Evolutionary conservation across 2,888 invertebrate species (phyloP).

Genomic region (Tryphoninae sp.): DNA sequence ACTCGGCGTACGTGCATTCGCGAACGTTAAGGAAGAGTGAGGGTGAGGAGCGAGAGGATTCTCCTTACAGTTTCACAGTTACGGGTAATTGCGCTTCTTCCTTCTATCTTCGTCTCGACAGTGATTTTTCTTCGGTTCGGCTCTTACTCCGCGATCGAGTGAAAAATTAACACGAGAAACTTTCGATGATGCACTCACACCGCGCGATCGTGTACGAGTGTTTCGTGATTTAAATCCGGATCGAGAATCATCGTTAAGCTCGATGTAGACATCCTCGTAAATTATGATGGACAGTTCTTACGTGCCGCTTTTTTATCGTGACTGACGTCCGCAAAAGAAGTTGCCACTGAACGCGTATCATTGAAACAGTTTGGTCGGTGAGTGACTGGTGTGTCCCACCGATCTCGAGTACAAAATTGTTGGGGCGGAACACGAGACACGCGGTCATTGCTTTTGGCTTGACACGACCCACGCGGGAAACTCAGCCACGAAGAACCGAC

Average conservation of each 20-base stretch:
- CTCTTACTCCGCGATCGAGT: slow-evolving; percentile 2
- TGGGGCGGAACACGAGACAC: slow-evolving; percentile 36
- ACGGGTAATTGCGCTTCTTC: slow-evolving; percentile 42
- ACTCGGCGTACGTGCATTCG: slow-evolving; percentile 33
- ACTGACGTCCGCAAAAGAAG: slow-evolving; percentile 68
- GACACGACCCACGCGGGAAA: slow-evolving; percentile 60
- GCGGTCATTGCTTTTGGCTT: slow-evolving; percentile 23
- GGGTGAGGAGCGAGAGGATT: too few species aligned
- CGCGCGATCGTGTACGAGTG: slow-evolving; percentile 52
- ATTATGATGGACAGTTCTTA: slow-evolving; percentile 76
- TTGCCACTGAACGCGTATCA: slow-evolving; percentile 40
- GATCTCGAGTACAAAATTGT: slow-evolving; percentile 21
- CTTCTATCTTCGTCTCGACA: slow-evolving; percentile 13
- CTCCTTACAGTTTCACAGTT: slow-evolving; percentile 9
- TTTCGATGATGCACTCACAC: slow-evolving; percentile 40
- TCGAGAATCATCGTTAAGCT: slow-evolving; percentile 29
- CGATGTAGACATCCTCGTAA: slow-evolving; percentile 9
- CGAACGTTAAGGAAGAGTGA: not conserved
- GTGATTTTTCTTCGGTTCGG: slow-evolving; percentile 15
- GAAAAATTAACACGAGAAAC: slow-evolving; percentile 34
- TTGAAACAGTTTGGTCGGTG: slow-evolving; percentile 21
- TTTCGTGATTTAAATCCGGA: slow-evolving; percentile 20
- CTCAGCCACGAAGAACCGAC: slow-evolving; percentile 52
- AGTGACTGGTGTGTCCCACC: slow-evolving; percentile 16
- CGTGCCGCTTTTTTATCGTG: slow-evolving; percentile 71